Evolutionary conservation across 2,888 invertebrate species (phyloP), one percentile per base, ranked within the genome.

Genomic region (Catocala sponsa): DNA sequence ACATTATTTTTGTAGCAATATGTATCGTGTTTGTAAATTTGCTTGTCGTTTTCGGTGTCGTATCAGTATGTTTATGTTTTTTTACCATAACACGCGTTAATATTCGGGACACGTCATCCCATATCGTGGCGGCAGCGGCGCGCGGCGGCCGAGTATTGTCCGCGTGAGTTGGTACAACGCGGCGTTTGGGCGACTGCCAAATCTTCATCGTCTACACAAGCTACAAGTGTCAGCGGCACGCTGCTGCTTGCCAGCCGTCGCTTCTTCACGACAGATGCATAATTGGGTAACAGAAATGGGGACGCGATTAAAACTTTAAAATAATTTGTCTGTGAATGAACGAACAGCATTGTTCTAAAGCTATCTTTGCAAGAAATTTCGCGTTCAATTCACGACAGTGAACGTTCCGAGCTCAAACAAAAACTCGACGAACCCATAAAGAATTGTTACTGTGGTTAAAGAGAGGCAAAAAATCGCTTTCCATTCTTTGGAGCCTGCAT

Each of bases 211-310:
- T 74, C 75, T 75, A 77, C 82, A 80, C 82, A 77, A 82, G 90
- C 92, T 87, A 92, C 93, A 92, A 93, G 92, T 92, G 91, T 90
- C 90, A 84, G 79, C 59, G 67, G 63, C 79, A 79, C 73, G 64
- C 74, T 79, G 80, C 73, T 78, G 81, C 79, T 81, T 85, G 86
- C 82, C 88, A 85, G 82, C 81, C 78, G 77, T 78, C 81, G 73
- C 76, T 77, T 75, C 79, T 56, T 63, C 83, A 83, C 82, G 84
- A 85, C 86, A 88, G 87, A 89, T 85, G 81, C 86, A 86, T 89
- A 90, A 90, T 88, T 88, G 85, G 86, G 84, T 78, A 84, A 82
- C 84, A 80, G 79, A 84, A 88, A 89, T 82, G 85, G 73, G 88
- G 84, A 81, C 87, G 77, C 77, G 72, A 78, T 81, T 82, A 76